Percentiles rank a stretch among this genome's conserved stretches.
phyloP scores from a whole-genome alignment of 2,888 invertebrate species.

The Ctenicera cuprea region DNA sequence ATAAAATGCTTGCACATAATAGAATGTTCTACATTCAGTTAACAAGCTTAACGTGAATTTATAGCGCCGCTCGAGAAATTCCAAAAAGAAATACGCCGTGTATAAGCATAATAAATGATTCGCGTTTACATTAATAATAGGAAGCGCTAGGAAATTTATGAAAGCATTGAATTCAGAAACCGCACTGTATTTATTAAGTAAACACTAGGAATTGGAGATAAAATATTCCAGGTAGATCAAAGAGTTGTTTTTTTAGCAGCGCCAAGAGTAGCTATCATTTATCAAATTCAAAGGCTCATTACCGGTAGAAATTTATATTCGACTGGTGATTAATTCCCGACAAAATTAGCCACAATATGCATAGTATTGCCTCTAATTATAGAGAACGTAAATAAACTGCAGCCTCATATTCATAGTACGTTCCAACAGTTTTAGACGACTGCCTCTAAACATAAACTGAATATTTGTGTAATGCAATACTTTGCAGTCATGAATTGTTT shows the following conservation, averaged over 20 bases:
- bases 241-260: slow-evolving; percentile 2
- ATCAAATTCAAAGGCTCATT: slow-evolving; percentile 20
- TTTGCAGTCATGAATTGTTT: slow-evolving; percentile 5
- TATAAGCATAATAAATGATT: slow-evolving; percentile 15
- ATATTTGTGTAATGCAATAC: slow-evolving; percentile 15
- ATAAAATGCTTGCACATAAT: slow-evolving; percentile 6
- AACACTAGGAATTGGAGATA: slow-evolving; percentile 10
- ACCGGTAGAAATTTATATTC: slow-evolving; percentile 25
- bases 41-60: slow-evolving; percentile 21
- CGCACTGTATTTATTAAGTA: slow-evolving; percentile 17
- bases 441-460: neutral
- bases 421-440: neutral
- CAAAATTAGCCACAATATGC: slow-evolving; percentile 21
- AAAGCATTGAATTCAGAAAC: slow-evolving; percentile 6
- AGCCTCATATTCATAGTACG: slow-evolving; percentile 5
- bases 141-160: slow-evolving; percentile 19
- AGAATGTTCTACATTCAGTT: slow-evolving; percentile 11
- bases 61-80: neutral
- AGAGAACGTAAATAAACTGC: slow-evolving; percentile 10
- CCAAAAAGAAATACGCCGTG: slow-evolving; percentile 1
- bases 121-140: slow-evolving; percentile 18
- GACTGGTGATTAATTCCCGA: slow-evolving; percentile 16
- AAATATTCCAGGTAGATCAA: slow-evolving; percentile 25
- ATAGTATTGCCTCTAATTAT: slow-evolving; percentile 29
- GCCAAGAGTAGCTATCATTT: slow-evolving; percentile 7